Evolutionary conservation across 1,140 invertebrate species (phyloP).

Genomic region (Panagrolaimus sp.): DNA sequence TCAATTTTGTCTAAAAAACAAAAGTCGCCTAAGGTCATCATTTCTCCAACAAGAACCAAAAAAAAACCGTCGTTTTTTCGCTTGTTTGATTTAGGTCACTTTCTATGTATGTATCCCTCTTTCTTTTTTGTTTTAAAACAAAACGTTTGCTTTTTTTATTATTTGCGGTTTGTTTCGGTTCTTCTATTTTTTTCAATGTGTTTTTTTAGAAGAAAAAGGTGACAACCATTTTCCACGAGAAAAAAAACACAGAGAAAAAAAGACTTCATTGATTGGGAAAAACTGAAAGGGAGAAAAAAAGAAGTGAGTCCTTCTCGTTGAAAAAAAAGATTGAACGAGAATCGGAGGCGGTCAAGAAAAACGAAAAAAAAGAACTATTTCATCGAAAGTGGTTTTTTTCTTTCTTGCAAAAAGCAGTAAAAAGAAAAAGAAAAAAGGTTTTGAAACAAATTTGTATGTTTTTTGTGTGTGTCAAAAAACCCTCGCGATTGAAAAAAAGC

Average conservation of each 20-base stretch:
- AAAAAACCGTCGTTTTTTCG: no score
- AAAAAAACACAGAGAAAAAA: not conserved
- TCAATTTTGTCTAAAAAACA: no score
- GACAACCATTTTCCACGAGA: not conserved
- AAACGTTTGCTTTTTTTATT: no score
- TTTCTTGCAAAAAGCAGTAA: not conserved
- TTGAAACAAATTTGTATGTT: not conserved
- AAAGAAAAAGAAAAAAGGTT: not conserved
- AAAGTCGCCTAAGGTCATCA: no score
- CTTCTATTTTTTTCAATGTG: no score
- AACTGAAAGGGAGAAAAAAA: not conserved
- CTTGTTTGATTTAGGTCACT: no score
- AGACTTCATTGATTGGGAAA: not conserved
- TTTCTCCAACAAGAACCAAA: no score
- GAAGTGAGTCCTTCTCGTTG: no score
- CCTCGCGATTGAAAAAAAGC: not conserved
- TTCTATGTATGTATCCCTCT: no score
- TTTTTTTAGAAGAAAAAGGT: no score
- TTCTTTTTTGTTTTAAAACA: no score
- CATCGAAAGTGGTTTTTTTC: not conserved
- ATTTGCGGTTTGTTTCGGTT: no score
- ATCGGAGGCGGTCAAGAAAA: not conserved
- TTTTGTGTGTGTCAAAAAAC: not conserved
- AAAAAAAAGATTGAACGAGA: not conserved
- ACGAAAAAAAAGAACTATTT: not conserved